Conservation (phyloP, 1,140 invertebrate genomes). For the Wiebesia pumilae region DNA sequence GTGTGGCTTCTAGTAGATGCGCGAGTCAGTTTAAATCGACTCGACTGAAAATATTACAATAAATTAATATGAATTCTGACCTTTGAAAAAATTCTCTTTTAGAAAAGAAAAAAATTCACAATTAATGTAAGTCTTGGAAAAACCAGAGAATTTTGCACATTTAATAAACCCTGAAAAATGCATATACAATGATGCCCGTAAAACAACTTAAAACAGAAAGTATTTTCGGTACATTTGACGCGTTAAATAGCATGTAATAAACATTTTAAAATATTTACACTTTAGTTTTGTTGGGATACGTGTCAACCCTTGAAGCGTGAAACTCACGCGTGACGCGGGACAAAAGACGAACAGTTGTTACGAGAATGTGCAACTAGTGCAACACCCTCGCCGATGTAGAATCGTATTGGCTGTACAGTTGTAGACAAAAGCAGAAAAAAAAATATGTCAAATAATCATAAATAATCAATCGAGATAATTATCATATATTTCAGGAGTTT, state of each 20-base stretch:
- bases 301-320: slow-evolving; percentile 14
- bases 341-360: neutral
- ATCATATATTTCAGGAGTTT: neutral
- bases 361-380: neutral
- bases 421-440: neutral
- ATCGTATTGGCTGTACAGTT: neutral
- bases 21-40: too few relatives aligned
- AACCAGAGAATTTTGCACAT: too few relatives aligned
- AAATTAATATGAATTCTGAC: too few relatives aligned
- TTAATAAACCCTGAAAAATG: too few relatives aligned
- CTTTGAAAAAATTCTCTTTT: too few relatives aligned
- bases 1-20: too few relatives aligned
- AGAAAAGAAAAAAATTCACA: too few relatives aligned
- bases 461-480: neutral
- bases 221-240: neutral
- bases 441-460: neutral
- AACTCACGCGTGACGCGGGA: neutral
- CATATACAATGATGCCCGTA: too few relatives aligned
- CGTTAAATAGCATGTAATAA: neutral
- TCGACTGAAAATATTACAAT: too few relatives aligned
- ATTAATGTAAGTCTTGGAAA: too few relatives aligned
- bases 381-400: neutral
- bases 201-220: too few relatives aligned
- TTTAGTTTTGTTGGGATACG: neutral
- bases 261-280: slow-evolving; percentile 20